A percentile compares a stretch with the other conserved stretches of the same genome.
Evolutionary conservation across 2,888 invertebrate genomes (phyloP).

Genomic region (Apamea crenata): DNA sequence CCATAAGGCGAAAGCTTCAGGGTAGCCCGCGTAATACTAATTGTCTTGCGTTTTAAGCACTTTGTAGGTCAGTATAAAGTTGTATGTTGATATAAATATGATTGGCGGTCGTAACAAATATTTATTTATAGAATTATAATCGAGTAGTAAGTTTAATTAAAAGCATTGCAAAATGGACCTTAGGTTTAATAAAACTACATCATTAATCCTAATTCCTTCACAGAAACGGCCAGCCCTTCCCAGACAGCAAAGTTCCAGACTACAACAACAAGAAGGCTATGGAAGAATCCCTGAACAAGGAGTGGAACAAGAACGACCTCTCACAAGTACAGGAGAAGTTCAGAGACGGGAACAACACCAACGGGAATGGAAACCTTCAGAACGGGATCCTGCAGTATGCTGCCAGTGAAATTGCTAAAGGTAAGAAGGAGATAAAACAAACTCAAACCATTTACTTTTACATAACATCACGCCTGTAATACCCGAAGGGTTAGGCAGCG

Average conservation of each 20-base stretch:
- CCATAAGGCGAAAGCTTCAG: too few relatives aligned
- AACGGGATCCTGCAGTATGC: constrained; percentile 90
- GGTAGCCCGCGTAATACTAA: too few relatives aligned
- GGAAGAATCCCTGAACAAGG: constrained; percentile 80
- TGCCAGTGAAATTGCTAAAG: constrained; percentile 92
- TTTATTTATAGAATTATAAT: too few relatives aligned
- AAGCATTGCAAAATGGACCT: too few relatives aligned
- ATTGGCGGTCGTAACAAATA: too few relatives aligned
- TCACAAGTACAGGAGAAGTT: constrained; percentile 84
- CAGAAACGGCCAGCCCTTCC: constrained; percentile 93
- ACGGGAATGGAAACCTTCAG: constrained; percentile 82
- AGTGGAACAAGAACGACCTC: constrained; percentile 90
- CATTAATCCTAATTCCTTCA: constrained; percentile 19
- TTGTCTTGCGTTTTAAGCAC: too few relatives aligned
- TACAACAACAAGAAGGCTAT: constrained; percentile 89
- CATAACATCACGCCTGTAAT: not conserved
- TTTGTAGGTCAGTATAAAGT: too few relatives aligned
- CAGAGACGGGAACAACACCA: constrained; percentile 81
- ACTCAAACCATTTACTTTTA: not conserved
- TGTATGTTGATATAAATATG: too few relatives aligned
- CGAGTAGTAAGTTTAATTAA: too few relatives aligned
- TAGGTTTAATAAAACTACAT: too few relatives aligned
- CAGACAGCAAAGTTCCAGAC: constrained; percentile 89
- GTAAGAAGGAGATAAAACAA: constrained; percentile 69
- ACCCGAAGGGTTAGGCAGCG: not conserved